Percentiles rank a stretch among this genome's conserved stretches.
phyloP scores from a whole-genome alignment of 2,797 vertebrate genomes.

The Hapalemur alaotrensis region DNA sequence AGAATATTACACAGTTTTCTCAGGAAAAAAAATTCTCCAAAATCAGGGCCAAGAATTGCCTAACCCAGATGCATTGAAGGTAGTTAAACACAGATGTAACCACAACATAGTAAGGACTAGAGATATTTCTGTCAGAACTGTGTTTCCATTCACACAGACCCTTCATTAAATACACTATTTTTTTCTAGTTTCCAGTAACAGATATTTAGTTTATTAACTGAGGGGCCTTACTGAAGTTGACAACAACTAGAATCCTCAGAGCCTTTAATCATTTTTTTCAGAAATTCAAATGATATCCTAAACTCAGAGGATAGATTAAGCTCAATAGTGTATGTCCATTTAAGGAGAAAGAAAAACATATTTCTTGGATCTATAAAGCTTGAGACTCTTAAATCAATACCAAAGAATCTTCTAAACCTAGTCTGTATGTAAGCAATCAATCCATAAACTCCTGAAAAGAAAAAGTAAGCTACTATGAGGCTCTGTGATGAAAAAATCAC shows the following conservation, averaged over 20 bases:
- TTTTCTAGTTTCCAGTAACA: background rate
- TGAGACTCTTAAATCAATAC: constrained; percentile 66
- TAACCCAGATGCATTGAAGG: background rate
- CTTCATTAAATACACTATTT: background rate
- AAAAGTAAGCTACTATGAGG: background rate
- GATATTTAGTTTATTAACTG: constrained; percentile 34
- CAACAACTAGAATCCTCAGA: background rate
- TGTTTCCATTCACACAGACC: background rate
- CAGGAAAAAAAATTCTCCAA: background rate
- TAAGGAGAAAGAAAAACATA: constrained; percentile 62
- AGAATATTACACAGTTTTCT: background rate
- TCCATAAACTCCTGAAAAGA: constrained; percentile 52
- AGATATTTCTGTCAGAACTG: background rate
- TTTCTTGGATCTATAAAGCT: constrained; percentile 61
- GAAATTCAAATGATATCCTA: constrained; percentile 56
- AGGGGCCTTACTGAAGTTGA: background rate
- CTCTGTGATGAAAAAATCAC: constrained; percentile 61
- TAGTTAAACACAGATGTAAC: background rate
- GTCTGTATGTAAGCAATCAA: constrained; percentile 62
- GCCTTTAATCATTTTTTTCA: background rate
- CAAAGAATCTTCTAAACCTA: constrained; percentile 65
- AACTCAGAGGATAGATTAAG: constrained; percentile 52
- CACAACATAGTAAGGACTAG: background rate
- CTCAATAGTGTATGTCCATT: constrained; percentile 47
- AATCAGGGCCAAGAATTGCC: background rate